Conservation (phyloP, 2,797 vertebrate genomes). For the Sphenopsis melanotis region DNA sequence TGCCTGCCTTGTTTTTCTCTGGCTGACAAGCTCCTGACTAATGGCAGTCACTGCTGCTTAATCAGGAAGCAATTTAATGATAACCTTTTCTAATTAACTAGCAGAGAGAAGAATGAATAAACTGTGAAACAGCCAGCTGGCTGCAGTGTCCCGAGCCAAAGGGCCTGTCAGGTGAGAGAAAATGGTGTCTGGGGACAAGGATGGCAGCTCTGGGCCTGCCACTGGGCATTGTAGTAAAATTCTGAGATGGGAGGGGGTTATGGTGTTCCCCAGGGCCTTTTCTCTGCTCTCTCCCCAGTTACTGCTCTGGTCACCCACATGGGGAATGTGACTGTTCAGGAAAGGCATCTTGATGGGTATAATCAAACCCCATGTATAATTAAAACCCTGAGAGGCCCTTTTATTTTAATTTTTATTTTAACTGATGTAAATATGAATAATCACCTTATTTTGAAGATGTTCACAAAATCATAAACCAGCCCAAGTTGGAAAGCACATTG, state of each 20-base stretch:
- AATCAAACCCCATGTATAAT: background rate
- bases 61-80: conserved; percentile 70
- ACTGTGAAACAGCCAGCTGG: conserved; percentile 68
- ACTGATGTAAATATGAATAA: background rate
- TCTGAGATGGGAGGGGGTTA: background rate
- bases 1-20: conserved; percentile 2
- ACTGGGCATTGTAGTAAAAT: background rate
- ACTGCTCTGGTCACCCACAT: background rate
- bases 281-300: background rate
- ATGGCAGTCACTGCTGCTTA: conserved; percentile 34
- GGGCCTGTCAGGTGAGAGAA: background rate
- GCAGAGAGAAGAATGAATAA: conserved; percentile 63
- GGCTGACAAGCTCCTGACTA: conserved; percentile 39
- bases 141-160: background rate
- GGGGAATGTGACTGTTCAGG: background rate
- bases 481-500: background rate
- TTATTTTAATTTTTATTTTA: background rate
- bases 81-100: conserved; percentile 75
- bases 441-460: background rate
- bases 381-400: background rate
- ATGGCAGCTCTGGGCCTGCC: background rate
- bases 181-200: background rate
- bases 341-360: background rate
- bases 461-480: background rate
- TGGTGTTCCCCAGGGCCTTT: background rate